These are phyloP conservation scores for Drosophila paucipuncta DNA, from an alignment of 2,888 invertebrate genomes.

Conservation along the genomic window DNA sequence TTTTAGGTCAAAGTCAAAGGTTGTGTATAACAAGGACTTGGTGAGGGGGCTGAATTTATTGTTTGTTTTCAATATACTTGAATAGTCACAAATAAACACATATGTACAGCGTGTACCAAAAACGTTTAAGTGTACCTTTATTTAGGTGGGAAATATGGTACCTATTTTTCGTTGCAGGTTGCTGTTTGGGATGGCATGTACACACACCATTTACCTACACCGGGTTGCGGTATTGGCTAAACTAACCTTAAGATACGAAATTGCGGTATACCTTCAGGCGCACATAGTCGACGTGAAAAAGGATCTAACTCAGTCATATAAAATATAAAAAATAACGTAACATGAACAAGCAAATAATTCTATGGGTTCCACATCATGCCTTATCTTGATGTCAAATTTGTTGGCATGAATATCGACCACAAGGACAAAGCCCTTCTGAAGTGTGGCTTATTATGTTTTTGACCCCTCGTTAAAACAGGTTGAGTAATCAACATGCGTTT, in stretches of 20 bases:
- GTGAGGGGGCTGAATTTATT: not conserved
- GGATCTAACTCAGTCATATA: not conserved
- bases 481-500: conserved; percentile 55
- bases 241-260: not conserved
- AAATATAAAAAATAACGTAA: too few relatives aligned
- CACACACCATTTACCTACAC: not conserved
- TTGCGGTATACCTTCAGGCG: not conserved
- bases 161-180: not conserved
- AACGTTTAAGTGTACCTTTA: not conserved
- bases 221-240: not conserved
- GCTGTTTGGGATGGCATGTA: not conserved
- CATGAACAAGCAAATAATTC: not conserved
- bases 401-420: not conserved
- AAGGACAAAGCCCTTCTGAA: conserved; percentile 27
- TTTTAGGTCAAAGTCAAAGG: conserved; percentile 48
- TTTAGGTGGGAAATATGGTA: not conserved
- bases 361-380: not conserved
- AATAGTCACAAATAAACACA: not conserved
- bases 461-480: conserved; percentile 56
- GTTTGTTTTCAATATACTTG: not conserved
- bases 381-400: not conserved
- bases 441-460: conserved; percentile 26
- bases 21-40: not conserved
- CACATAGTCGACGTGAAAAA: not conserved
- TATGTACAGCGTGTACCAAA: not conserved